phyloP scores from a whole-genome alignment of 1,140 invertebrate genomes.

The Drosophila suzukii region DNA sequence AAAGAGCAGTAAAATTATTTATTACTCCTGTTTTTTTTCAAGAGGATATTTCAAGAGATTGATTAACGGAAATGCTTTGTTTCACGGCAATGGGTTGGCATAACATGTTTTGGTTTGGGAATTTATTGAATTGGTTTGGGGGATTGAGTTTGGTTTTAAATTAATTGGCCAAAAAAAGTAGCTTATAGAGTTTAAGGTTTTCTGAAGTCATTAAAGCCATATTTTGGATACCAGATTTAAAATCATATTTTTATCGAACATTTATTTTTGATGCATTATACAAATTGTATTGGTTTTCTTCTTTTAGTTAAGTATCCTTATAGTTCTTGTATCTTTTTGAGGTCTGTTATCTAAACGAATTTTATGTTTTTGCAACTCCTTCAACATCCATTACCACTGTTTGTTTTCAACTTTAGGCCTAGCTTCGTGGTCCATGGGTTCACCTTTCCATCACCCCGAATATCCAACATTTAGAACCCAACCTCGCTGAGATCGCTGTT shows the following conservation, averaged over 20 bases:
- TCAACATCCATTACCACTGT: slow-evolving; percentile 46
- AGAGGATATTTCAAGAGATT: slow-evolving; percentile 16
- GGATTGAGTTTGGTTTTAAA: neutral
- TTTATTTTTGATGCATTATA: too few species aligned
- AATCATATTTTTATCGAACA: too few species aligned
- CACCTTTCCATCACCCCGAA: neutral
- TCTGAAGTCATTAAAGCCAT: too few species aligned
- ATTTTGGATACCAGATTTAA: too few species aligned
- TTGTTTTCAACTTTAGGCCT: slow-evolving; percentile 36
- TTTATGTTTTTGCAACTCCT: slow-evolving; percentile 1
- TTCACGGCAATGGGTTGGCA: slow-evolving; percentile 2
- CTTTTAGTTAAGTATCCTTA: too few species aligned
- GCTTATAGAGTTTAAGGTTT: too few species aligned
- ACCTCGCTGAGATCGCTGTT: slow-evolving; percentile 39
- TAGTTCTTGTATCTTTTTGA: too few species aligned
- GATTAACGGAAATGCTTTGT: slow-evolving; percentile 40
- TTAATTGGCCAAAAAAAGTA: too few species aligned
- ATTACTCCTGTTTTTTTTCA: slow-evolving; percentile 6
- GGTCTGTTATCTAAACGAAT: too few species aligned
- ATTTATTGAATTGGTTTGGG: too few species aligned
- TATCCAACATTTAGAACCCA: neutral
- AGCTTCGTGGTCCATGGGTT: neutral
- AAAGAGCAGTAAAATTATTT: slow-evolving; percentile 28
- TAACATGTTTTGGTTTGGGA: neutral
- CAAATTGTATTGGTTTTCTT: too few species aligned